Evolutionary conservation across 2,113 vertebrate species (phyloP).

Genomic region (Athene cunicularia): DNA sequence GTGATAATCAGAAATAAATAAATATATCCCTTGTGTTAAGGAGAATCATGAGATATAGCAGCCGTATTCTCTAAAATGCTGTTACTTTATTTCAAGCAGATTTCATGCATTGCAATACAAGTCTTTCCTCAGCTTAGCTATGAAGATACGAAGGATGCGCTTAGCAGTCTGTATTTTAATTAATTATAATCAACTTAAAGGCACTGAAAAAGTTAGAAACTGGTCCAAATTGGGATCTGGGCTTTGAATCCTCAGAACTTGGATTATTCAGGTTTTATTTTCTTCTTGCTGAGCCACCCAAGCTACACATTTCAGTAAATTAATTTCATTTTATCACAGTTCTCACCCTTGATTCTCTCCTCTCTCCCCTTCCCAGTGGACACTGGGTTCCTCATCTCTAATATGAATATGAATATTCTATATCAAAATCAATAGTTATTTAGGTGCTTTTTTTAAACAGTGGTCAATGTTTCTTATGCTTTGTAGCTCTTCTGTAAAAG

Average conservation of each 20-base stretch:
- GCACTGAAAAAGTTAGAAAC: neutral
- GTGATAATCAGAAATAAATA: neutral
- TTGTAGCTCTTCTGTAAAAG: neutral
- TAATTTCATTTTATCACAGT: neutral
- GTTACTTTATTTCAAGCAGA: neutral
- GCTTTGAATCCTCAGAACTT: neutral
- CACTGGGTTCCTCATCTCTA: neutral
- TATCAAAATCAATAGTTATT: neutral
- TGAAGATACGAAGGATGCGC: neutral
- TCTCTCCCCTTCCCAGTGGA: neutral
- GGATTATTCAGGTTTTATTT: neutral
- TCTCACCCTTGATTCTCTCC: neutral
- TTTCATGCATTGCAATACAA: neutral
- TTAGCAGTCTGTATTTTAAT: neutral
- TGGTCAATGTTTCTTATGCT: neutral
- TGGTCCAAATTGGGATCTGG: neutral
- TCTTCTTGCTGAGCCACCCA: neutral
- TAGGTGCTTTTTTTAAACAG: neutral
- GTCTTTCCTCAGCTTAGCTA: neutral
- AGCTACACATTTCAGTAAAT: neutral
- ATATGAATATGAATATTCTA: neutral
- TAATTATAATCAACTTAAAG: neutral
- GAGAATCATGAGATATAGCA: neutral
- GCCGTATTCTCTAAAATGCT: neutral
- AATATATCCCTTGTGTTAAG: neutral